These are phyloP conservation scores for Spea bombifrons DNA, from an alignment of 2,113 vertebrate genomes.

Conservation along the genomic window DNA sequence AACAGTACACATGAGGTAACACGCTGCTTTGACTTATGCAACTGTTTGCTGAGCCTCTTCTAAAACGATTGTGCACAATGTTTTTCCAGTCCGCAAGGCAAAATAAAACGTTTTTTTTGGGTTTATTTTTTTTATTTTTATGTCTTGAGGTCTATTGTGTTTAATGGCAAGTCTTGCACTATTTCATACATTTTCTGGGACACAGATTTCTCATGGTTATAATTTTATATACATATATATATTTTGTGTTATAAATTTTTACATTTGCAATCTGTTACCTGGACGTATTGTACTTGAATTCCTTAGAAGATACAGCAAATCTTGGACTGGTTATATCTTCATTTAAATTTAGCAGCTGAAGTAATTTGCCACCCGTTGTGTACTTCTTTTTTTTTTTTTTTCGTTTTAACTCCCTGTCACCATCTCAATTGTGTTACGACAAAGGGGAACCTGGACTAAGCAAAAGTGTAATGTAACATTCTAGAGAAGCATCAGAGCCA, in stretches of 20 bases:
- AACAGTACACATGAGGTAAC: conserved; percentile 54
- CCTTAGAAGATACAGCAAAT: conserved; percentile 54
- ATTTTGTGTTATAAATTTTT: conserved; percentile 58
- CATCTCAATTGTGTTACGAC: conserved; percentile 48
- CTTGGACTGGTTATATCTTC: conserved; percentile 54
- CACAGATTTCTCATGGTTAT: conserved; percentile 64
- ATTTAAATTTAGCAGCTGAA: conserved; percentile 51
- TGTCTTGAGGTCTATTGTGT: conserved; percentile 78
- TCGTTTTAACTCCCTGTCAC: conserved; percentile 48
- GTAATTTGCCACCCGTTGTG: conserved; percentile 55
- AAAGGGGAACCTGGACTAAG: conserved; percentile 57
- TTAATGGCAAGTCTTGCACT: conserved; percentile 83
- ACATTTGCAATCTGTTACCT: conserved; percentile 60
- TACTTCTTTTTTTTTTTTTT: conserved; percentile 10
- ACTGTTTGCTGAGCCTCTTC: conserved; percentile 47
- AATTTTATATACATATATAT: conserved; percentile 47
- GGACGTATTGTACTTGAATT: conserved; percentile 71
- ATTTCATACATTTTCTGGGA: conserved; percentile 71
- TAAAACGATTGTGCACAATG: conserved; percentile 54
- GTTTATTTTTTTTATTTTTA: neutral
- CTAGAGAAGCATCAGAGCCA: conserved; percentile 71
- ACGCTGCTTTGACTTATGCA: conserved; percentile 52
- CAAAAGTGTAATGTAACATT: conserved; percentile 46
- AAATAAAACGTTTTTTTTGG: conserved; percentile 48
- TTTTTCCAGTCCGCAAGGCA: conserved; percentile 48